Evolutionary conservation across 2,113 vertebrate genomes (phyloP), one percentile per base, ranked within the genome.

Genomic region (Centropus bengalensis): DNA sequence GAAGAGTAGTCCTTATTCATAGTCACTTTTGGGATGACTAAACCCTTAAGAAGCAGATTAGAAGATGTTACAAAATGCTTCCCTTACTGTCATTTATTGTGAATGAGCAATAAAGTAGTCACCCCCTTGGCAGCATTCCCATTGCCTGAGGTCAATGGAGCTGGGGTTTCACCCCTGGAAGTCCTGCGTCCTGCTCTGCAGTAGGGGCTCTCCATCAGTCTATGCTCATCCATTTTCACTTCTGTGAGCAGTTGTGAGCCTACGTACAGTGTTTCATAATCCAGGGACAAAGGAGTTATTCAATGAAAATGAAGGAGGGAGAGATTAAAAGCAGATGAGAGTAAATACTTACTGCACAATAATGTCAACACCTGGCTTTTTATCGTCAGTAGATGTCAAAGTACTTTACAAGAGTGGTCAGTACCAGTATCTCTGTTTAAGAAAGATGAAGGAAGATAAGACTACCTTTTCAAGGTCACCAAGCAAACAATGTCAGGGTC

Each of bases 261-360:
- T 62, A 15, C 81, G 93, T 74, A 59, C 73, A 52, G 81, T 58
- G 84, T 91, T 93, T 93, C 81, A 75, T 91, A 88, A 91, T 5
- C 23, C 44, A 60, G 83, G 77, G 92, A 93, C 95, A 95, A 89
- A 94, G 91, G 55, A 70, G 93, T 77, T 82, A 93, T 93, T 96
- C 76, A 93, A 32, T 28, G 49, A 45, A 84, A 84, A 92, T 10
- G 66, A 89, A 78, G 49, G 77, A 71, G 63, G 49, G 21, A 59
- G 66, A 91, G 89, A 93, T 94, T 91, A 86, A 84, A 95, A 96
- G 92, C 81, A 92, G 91, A 92, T 93, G 86, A 91, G 40, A 32
- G 69, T 36, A 40, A 89, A 96, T 79, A 56, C 40, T 82, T 9
- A 11, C 69, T 38, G 54, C 54, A 60, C 83, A 58, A 12, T 82